Base-by-base conservation (phyloP, 1,140 invertebrate species). In the Goniozus legneri region DNA sequence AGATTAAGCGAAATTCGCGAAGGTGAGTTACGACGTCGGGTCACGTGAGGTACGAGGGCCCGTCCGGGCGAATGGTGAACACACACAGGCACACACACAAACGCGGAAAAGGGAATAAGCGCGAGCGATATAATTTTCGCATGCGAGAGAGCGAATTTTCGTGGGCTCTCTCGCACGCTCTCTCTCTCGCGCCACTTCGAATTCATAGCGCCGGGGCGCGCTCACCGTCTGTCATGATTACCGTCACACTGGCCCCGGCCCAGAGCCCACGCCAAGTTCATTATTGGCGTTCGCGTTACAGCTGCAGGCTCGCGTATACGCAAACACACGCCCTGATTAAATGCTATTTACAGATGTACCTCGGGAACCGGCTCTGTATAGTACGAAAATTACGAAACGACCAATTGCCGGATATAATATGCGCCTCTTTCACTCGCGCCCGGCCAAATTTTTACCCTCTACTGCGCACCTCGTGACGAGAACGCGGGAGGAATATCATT, bases 241-340 rank as follows among this genome's bases (percentile, higher is more conserved):
- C 34, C n/a, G n/a, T n/a, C n/a, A n/a, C n/a, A n/a, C n/a, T n/a
- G n/a, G n/a, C n/a, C n/a, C n/a, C n/a, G n/a, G n/a, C n/a, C n/a
- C n/a, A n/a, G n/a, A n/a, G 44, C 37, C 44, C 53, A 56, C 54
- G 50, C 49, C 45, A 58, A 47, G 21, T 48, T 56, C 22, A 50
- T 58, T 56, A 58, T 44, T 32, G 27, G 50, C 37, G 42, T 44
- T 37, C 45, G 21, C 20, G 38, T 21, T 32, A 21, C 34, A n/a
- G 36, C 37, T 20, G 35, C 20, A 13, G 24, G 32, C 22, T 12
- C 27, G 40, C 44, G 47, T 51, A 47, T 47, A 44, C 39, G 14
- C 15, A 2, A 36, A 41, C 44, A 47, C 22, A 47, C 47, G 14
- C 19, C 10, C 19, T 36, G 38, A 36, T 21, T 37, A 47, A 20